Percentiles rank a stretch among this genome's conserved stretches.
Conservation (phyloP, 2,113 vertebrate species). For the Clarias batrachus region DNA sequence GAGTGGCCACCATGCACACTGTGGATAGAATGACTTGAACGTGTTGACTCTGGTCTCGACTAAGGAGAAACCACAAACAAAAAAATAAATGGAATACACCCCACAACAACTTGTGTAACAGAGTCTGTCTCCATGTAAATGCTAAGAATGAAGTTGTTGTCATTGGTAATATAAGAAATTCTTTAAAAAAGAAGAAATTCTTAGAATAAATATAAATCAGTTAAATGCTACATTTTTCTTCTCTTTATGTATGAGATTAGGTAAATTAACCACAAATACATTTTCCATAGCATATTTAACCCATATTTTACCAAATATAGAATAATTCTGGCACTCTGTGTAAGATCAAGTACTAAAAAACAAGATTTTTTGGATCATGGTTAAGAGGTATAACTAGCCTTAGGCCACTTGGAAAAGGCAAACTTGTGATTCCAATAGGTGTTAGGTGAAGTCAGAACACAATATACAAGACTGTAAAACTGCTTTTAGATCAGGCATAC, state of each 20-base stretch:
- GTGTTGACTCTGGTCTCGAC: conserved; percentile 78
- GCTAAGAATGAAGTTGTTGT: neutral
- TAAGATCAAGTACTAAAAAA: neutral
- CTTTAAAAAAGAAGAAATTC: neutral
- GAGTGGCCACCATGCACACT: conserved; percentile 44
- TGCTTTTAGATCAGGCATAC: neutral
- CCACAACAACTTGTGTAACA: neutral
- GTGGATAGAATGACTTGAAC: conserved; percentile 51
- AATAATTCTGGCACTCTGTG: neutral
- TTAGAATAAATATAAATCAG: neutral
- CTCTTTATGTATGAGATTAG: neutral
- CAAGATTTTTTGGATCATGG: neutral
- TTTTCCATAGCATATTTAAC: neutral
- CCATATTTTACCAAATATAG: neutral
- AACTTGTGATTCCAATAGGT: neutral
- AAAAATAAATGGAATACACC: neutral
- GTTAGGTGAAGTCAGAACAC: neutral
- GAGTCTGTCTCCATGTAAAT: neutral
- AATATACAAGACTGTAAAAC: neutral
- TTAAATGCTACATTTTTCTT: neutral
- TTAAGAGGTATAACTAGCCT: neutral
- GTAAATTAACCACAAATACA: neutral
- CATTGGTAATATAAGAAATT: neutral
- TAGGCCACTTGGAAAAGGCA: neutral
- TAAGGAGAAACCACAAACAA: conserved; percentile 55